A percentile compares a stretch with the other conserved stretches of the same genome.
Evolutionary conservation across 2,888 invertebrate species (phyloP).

Genomic region (Stenolophus ochropezus): DNA sequence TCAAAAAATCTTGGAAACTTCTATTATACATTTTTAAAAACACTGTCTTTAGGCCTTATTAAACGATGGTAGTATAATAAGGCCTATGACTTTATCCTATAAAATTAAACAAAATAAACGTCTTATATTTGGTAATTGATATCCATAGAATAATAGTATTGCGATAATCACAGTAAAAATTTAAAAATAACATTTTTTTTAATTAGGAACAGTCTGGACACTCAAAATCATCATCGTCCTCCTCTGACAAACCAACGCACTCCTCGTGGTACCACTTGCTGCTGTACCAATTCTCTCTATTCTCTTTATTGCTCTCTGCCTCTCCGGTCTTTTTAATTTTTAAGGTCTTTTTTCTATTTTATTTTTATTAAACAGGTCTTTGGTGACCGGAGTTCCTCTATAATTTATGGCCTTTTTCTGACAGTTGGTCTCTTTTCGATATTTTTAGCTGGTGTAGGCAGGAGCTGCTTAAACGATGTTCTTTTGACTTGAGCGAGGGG

Average conservation of each 20-base stretch:
- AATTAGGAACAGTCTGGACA: too few relatives aligned
- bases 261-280: neutral
- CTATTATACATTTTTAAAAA: too few relatives aligned
- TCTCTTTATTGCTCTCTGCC: neutral
- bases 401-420: neutral
- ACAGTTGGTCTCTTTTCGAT: neutral
- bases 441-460: neutral
- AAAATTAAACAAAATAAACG: too few relatives aligned
- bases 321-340: neutral
- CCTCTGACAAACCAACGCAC: neutral
- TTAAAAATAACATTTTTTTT: too few relatives aligned
- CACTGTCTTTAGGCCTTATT: too few relatives aligned
- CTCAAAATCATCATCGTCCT: neutral
- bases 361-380: neutral
- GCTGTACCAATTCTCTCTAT: neutral
- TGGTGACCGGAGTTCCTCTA: neutral
- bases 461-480: neutral
- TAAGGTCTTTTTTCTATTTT: too few relatives aligned
- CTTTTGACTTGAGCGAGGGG: neutral
- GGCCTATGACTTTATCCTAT: too few relatives aligned
- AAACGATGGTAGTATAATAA: too few relatives aligned
- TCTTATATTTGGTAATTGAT: too few relatives aligned
- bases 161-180: too few relatives aligned
- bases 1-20: too few relatives aligned
- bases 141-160: too few relatives aligned